Conservation (phyloP, 2,113 vertebrate species). For the Rhagologus leucostigma region DNA sequence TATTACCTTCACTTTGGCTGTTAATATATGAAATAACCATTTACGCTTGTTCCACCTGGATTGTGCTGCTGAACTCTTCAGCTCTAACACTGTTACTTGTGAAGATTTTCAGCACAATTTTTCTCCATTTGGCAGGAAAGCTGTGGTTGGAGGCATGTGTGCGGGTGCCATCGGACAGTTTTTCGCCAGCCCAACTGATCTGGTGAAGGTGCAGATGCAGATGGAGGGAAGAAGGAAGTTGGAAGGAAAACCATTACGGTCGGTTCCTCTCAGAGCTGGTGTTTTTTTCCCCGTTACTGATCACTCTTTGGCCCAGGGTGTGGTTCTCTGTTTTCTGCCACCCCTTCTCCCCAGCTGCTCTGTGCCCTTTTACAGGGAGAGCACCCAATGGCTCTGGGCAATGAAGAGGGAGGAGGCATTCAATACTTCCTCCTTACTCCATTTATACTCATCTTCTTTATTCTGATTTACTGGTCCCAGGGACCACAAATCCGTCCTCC, state of each 20-base stretch:
- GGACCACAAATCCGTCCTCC: not conserved
- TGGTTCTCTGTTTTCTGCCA: not conserved
- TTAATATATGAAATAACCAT: not conserved
- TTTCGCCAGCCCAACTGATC: slow-evolving; percentile 83
- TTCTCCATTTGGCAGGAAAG: slow-evolving; percentile 71
- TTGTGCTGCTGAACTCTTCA: not conserved
- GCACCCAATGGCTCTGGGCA: accelerated
- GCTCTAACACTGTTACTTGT: accelerated
- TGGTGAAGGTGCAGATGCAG: slow-evolving; percentile 89
- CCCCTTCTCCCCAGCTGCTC: not conserved
- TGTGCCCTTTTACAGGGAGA: not conserved
- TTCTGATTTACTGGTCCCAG: not conserved
- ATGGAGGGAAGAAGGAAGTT: slow-evolving; percentile 83
- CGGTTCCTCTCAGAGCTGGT: not conserved
- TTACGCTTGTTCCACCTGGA: not conserved
- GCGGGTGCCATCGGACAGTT: slow-evolving; percentile 84
- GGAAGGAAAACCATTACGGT: slow-evolving; percentile 82
- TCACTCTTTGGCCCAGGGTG: not conserved
- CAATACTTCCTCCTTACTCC: not conserved
- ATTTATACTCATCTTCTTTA: not conserved
- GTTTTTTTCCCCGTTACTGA: not conserved
- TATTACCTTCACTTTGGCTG: not conserved
- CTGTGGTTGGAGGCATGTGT: slow-evolving; percentile 78
- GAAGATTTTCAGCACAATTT: not conserved
- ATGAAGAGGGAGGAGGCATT: not conserved